Conservation (phyloP, 2,888 invertebrate species). For the Limnephilus rhombicus region DNA sequence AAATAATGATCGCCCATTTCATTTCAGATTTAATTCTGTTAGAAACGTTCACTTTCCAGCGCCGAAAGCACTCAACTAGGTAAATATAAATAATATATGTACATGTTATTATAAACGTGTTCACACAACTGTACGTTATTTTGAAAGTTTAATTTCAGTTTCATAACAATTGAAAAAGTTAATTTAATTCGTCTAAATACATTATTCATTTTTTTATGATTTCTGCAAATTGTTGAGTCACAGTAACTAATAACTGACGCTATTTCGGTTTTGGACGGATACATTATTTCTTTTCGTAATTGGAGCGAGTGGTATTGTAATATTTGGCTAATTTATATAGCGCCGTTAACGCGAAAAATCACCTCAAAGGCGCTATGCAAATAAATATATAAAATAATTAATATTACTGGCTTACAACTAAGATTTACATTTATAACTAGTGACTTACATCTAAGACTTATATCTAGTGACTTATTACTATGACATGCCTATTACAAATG, state of each 20-base stretch:
- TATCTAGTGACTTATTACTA: no score
- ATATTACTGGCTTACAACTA: no score
- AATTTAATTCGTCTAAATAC: constrained; percentile 9
- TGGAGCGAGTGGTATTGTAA: neutral
- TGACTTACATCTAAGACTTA: no score
- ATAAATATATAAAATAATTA: no score
- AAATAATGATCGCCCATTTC: neutral
- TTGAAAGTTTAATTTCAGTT: constrained; percentile 24
- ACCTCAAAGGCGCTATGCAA: no score
- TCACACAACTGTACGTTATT: constrained; percentile 10
- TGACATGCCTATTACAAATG: no score
- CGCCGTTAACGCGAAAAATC: no score
- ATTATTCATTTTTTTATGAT: constrained; percentile 14
- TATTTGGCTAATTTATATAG: no score
- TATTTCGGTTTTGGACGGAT: neutral
- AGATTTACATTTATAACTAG: no score
- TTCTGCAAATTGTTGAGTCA: neutral
- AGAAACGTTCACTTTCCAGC: constrained; percentile 26
- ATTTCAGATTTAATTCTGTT: neutral
- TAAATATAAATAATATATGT: neutral
- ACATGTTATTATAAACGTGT: neutral
- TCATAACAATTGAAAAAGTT: constrained; percentile 36
- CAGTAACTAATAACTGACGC: neutral
- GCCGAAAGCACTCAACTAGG: neutral
- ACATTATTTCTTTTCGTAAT: neutral